Base-by-base conservation (phyloP, 2,113 vertebrate genomes). In the Thalassoma bifasciatum region DNA sequence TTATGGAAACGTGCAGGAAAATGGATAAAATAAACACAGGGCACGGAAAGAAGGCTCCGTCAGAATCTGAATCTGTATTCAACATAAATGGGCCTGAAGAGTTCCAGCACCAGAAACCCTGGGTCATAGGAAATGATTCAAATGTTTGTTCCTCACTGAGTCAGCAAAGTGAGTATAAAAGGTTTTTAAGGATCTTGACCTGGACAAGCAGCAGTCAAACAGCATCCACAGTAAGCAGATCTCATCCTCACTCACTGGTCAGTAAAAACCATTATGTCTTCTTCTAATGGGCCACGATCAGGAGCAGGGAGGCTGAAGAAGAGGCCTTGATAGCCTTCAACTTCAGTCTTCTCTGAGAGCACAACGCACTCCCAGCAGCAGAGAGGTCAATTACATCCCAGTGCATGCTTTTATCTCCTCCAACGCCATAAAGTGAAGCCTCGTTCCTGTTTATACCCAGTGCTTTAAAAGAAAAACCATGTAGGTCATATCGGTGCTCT, bases 301-400 rank as follows among this genome's bases (percentile, higher is more conserved):
- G 19, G 12, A 9, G 19, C n/a, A 47, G 49, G 5, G n/a, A 56
- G 24, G 50, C 36, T 40, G 36, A 56, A 19, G 58, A 56, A 42
- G 24, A 66, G 26, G 47, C 63, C 52, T 69, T 60, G 71, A 81
- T 75, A 60, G n/a, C 54, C 52, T 37, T 64, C 50, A 60, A 16
- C 24, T n/a, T 14, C 24, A 22, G 51, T 46, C 67, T 64, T 63
- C 47, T 16, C 36, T 26, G 37, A 21, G n/a, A 13, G 10, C 1
- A 0, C 10, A 49, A 42, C 9, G 21, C 13, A 23, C 61, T 46
- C 47, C 46, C 40, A 75, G 54, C 17, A 16, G 69, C 10, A n/a
- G 22, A 44, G 42, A 40, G 52, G 26, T 37, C 61, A 49, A 19
- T 10, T 30, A 23, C 21, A 56, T 24, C 1, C n/a, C 24, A 19